Conservation (phyloP, 2,888 invertebrate species). For the Anorthoa munda region DNA sequence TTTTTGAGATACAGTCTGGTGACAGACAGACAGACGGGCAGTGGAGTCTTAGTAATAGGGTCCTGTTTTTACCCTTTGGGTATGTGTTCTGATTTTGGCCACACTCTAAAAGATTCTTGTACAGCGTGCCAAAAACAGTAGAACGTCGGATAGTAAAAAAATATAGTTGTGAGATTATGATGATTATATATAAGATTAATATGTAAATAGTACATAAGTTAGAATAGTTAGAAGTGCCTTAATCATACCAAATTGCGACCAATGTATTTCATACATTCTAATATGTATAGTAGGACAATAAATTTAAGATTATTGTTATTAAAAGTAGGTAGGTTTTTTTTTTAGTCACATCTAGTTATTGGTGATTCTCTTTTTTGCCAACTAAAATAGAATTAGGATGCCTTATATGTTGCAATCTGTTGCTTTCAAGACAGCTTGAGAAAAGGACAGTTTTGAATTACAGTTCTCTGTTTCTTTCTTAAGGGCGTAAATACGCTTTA, state of each 20-base stretch:
- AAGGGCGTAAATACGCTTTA: no score
- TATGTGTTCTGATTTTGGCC: background rate
- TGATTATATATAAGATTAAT: slow-evolving; percentile 21
- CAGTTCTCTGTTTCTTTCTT: slow-evolving; percentile 4
- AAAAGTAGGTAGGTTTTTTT: slow-evolving; percentile 2
- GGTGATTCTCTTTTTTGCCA: background rate
- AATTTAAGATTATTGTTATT: slow-evolving; percentile 25
- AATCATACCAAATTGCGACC: slow-evolving; percentile 63
- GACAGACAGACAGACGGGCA: no score
- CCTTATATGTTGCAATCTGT: background rate
- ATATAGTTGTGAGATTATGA: slow-evolving; percentile 28
- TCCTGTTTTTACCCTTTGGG: no score
- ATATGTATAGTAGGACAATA: slow-evolving; percentile 36
- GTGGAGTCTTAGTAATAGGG: no score
- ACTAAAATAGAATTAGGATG: background rate
- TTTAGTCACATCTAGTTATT: background rate
- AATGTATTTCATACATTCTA: slow-evolving; percentile 55
- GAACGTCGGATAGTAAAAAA: background rate
- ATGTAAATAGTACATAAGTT: slow-evolving; percentile 28
- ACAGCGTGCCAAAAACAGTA: background rate
- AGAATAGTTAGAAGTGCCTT: slow-evolving; percentile 60
- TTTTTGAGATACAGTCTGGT: no score
- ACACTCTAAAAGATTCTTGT: background rate
- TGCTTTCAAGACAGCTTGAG: background rate
- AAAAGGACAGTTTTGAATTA: background rate